A percentile compares a stretch with the other conserved stretches of the same genome.
phyloP scores from a whole-genome alignment of 2,888 invertebrate genomes.

The Drosophila nr. perissopoda region DNA sequence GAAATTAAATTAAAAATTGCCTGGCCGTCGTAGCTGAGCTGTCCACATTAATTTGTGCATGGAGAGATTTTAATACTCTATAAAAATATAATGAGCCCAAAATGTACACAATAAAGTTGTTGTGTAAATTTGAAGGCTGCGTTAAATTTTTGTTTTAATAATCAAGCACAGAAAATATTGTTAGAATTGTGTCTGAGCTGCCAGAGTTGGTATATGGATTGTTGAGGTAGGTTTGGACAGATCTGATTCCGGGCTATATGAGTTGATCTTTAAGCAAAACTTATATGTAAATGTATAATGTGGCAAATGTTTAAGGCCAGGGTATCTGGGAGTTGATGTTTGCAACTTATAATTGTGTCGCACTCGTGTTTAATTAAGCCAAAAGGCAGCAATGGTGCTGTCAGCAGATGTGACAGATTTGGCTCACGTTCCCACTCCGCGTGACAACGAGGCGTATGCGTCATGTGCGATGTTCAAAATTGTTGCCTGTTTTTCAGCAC shows the following conservation, averaged over 20 bases:
- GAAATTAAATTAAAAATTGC: slow-evolving; percentile 55
- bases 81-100: slow-evolving; percentile 8
- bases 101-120: background rate
- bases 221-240: background rate
- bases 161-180: background rate
- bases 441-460: slow-evolving; percentile 40
- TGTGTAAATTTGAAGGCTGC: background rate
- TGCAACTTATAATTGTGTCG: background rate
- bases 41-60: slow-evolving; percentile 49
- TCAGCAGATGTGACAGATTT: slow-evolving; percentile 53
- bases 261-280: no score
- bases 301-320: background rate
- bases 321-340: slow-evolving; percentile 10
- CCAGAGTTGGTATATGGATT: background rate
- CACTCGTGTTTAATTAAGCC: slow-evolving; percentile 64
- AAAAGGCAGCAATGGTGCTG: slow-evolving; percentile 45
- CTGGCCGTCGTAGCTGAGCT: slow-evolving; percentile 16
- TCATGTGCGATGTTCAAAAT: slow-evolving; percentile 28
- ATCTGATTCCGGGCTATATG: background rate
- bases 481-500: slow-evolving; percentile 44
- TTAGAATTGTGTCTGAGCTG: background rate
- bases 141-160: background rate
- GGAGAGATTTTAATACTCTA: slow-evolving; percentile 42
- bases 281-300: background rate
- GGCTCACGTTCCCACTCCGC: background rate